phyloP scores from a whole-genome alignment of 2,888 invertebrate genomes.

The Syritta pipiens region DNA sequence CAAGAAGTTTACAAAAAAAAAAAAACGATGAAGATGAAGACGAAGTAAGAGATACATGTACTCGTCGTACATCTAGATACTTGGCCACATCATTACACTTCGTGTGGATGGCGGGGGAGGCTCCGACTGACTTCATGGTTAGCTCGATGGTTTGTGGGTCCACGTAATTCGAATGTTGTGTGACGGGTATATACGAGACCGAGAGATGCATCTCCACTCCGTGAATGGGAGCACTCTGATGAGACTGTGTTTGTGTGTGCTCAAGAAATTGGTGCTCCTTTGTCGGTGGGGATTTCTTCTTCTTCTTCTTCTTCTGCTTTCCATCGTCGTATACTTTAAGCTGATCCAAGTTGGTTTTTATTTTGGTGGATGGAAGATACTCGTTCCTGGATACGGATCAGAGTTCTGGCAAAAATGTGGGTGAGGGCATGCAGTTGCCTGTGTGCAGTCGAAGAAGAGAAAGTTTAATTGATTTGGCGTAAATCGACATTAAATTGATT shows the following conservation, averaged over 20 bases:
- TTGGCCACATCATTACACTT: slow-evolving; percentile 49
- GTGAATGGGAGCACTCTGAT: slow-evolving; percentile 51
- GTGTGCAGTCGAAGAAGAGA: slow-evolving; percentile 19
- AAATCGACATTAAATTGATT: slow-evolving; percentile 35
- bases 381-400: slow-evolving; percentile 19
- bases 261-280: slow-evolving; percentile 37
- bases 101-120: slow-evolving; percentile 30
- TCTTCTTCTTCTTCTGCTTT: background rate
- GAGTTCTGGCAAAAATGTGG: slow-evolving; percentile 13
- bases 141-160: slow-evolving; percentile 49
- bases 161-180: slow-evolving; percentile 63
- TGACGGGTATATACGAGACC: slow-evolving; percentile 42
- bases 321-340: background rate
- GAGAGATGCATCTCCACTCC: slow-evolving; percentile 60
- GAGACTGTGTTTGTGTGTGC: slow-evolving; percentile 12
- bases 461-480: slow-evolving; percentile 59
- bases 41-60: slow-evolving; percentile 5
- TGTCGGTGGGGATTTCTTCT: slow-evolving; percentile 25
- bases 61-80: slow-evolving; percentile 21
- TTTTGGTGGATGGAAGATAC: slow-evolving; percentile 5
- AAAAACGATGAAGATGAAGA: background rate
- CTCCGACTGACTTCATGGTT: no score
- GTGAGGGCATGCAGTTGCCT: slow-evolving; percentile 18
- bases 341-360: slow-evolving; percentile 18
- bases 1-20: background rate